phyloP scores from a whole-genome alignment of 2,888 invertebrate genomes.

The Netelia fuscicornis region DNA sequence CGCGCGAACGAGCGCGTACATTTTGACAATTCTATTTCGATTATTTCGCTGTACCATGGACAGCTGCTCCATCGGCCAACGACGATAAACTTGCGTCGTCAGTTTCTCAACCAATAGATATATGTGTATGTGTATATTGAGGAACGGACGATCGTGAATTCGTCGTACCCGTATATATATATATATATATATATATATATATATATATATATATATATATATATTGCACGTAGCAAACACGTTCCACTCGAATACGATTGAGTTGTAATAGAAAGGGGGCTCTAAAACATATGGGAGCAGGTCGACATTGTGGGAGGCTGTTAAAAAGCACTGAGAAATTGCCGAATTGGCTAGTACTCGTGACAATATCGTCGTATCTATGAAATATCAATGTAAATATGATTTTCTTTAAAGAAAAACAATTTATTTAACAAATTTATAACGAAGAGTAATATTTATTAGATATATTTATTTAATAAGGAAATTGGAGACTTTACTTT shows the following conservation, averaged over 20 bases:
- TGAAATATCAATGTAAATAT: not conserved
- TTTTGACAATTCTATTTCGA: slow-evolving; percentile 85
- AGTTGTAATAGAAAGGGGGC: slow-evolving; percentile 49
- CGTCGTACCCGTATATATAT: slow-evolving; percentile 7
- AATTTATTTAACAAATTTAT: not conserved
- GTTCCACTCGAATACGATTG: slow-evolving; percentile 44
- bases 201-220: slow-evolving; percentile 16
- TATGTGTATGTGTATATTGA: not conserved
- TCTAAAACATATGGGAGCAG: slow-evolving; percentile 47
- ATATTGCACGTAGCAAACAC: slow-evolving; percentile 15
- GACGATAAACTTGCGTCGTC: slow-evolving; percentile 61
- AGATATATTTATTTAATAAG: not conserved
- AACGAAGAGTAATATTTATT: not conserved
- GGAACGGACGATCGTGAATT: slow-evolving; percentile 13
- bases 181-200: slow-evolving; percentile 9
- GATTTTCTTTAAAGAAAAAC: not conserved
- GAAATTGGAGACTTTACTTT: not conserved
- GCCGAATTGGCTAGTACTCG: not conserved
- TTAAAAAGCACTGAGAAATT: not conserved
- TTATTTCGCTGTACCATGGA: slow-evolving; percentile 79
- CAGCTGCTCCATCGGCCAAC: slow-evolving; percentile 65
- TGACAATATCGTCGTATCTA: not conserved
- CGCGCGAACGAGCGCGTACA: slow-evolving; percentile 83
- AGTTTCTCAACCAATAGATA: slow-evolving; percentile 38
- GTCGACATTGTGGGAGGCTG: slow-evolving; percentile 9